phyloP scores from a whole-genome alignment of 2,113 vertebrate species.

The mouse (Mus musculus) region DNA sequence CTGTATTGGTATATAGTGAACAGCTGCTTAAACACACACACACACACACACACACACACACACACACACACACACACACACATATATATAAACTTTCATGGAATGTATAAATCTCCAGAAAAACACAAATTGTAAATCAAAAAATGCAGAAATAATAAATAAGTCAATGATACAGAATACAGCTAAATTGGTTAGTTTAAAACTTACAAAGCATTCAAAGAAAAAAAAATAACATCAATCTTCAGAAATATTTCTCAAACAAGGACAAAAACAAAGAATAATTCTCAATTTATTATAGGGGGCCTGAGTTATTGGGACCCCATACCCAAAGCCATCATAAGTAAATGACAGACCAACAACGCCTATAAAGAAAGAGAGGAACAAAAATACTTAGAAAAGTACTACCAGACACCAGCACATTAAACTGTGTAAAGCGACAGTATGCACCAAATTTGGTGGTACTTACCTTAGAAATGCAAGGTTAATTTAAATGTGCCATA shows the following conservation, averaged over 20 bases:
- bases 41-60: no score
- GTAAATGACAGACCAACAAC: not conserved
- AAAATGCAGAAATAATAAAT: not conserved
- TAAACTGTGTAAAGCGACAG: not conserved
- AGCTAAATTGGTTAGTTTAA: not conserved
- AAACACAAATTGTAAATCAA: not conserved
- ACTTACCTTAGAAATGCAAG: not conserved
- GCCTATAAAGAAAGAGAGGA: not conserved
- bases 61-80: no score
- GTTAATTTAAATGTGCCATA: not conserved
- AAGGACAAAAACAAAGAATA: not conserved
- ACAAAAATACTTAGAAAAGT: not conserved
- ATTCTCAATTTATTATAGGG: not conserved
- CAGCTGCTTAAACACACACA: not conserved
- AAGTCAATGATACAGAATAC: not conserved
- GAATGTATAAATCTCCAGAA: slow-evolving; percentile 13
- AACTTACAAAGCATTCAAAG: slow-evolving; percentile 6
- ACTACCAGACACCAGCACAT: not conserved
- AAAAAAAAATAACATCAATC: slow-evolving; percentile 23
- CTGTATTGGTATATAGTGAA: not conserved
- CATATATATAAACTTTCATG: not conserved
- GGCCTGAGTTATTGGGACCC: not conserved
- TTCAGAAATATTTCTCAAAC: not conserved
- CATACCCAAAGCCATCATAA: not conserved
- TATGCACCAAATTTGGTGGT: not conserved